A percentile compares a stretch with the other conserved stretches of the same genome.
These are phyloP conservation scores for Druceiella hillmani DNA, from an alignment of 2,888 invertebrate genomes.

Conservation along the genomic window DNA sequence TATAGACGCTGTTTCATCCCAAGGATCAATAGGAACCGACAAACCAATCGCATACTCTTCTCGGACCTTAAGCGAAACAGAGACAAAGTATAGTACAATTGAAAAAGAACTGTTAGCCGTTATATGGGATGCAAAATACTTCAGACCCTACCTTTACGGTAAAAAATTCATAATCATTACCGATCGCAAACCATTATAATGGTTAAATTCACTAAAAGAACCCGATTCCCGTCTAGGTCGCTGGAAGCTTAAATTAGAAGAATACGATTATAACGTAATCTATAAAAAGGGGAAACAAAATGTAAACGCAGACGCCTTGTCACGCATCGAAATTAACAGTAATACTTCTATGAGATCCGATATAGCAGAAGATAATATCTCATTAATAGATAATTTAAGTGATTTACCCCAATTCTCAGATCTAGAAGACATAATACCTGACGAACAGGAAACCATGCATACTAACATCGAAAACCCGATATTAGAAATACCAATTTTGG, in stretches of 20 bases:
- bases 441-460: too few relatives aligned
- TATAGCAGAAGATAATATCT: too few relatives aligned
- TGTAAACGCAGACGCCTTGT: conserved; percentile 17
- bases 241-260: conserved; percentile 8
- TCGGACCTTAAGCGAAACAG: conserved; percentile 18
- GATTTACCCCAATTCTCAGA: too few relatives aligned
- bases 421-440: too few relatives aligned
- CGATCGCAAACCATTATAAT: conserved; percentile 1
- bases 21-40: conserved; percentile 12
- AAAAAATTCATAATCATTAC: conserved; percentile 3
- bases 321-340: conserved; percentile 12
- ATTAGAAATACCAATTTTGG: too few relatives aligned
- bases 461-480: too few relatives aligned
- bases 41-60: conserved; percentile 25
- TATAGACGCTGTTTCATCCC: conserved; percentile 19
- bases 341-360: too few relatives aligned
- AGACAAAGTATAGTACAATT: conserved; percentile 23
- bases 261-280: conserved; percentile 15
- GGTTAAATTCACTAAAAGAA: background rate
- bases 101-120: conserved; percentile 15
- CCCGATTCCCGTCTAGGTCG: background rate
- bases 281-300: conserved; percentile 19
- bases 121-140: conserved; percentile 15
- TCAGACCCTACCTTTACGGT: conserved; percentile 15
- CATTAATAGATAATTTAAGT: too few relatives aligned